A percentile compares a stretch with the other conserved stretches of the same genome.
Evolutionary conservation across 2,888 invertebrate species (phyloP).

Genomic region (Encarsia formosa): DNA sequence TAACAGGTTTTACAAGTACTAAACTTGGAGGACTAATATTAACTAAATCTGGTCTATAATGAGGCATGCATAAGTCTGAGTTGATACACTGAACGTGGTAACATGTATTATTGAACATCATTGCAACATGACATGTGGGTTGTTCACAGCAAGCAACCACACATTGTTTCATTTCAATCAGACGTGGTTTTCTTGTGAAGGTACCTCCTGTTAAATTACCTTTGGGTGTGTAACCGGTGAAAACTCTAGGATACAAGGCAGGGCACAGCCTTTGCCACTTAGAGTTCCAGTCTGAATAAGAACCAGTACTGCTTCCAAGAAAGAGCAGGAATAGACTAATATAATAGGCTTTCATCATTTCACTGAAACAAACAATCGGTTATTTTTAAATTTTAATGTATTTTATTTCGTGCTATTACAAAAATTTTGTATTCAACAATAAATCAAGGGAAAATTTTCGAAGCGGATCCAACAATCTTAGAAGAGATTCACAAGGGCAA

Average conservation of each 20-base stretch:
- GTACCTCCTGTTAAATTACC: slow-evolving; percentile 56
- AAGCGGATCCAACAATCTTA: too few relatives aligned
- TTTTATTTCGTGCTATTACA: too few relatives aligned
- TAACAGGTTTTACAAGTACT: slow-evolving; percentile 72
- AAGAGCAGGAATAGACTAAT: slow-evolving; percentile 36
- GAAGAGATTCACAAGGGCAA: too few relatives aligned
- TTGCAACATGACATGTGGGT: slow-evolving; percentile 71
- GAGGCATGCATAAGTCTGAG: slow-evolving; percentile 69
- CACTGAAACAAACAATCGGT: slow-evolving; percentile 26
- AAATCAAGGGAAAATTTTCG: too few relatives aligned
- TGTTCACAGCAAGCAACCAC: slow-evolving; percentile 65
- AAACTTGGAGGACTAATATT: slow-evolving; percentile 64
- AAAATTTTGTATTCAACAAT: too few relatives aligned
- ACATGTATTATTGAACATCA: slow-evolving; percentile 72
- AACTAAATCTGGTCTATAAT: slow-evolving; percentile 57
- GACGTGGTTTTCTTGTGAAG: slow-evolving; percentile 57
- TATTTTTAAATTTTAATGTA: too few relatives aligned
- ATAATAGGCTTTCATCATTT: slow-evolving; percentile 34
- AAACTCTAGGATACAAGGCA: slow-evolving; percentile 56
- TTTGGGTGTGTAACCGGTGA: slow-evolving; percentile 56
- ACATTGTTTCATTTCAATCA: slow-evolving; percentile 61
- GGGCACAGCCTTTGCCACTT: slow-evolving; percentile 54
- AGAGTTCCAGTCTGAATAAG: slow-evolving; percentile 37
- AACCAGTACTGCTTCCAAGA: slow-evolving; percentile 35
- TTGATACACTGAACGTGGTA: slow-evolving; percentile 71